These are phyloP conservation scores for Halcyon chelicuti DNA, from an alignment of 2,797 vertebrate species.

Conservation along the genomic window DNA sequence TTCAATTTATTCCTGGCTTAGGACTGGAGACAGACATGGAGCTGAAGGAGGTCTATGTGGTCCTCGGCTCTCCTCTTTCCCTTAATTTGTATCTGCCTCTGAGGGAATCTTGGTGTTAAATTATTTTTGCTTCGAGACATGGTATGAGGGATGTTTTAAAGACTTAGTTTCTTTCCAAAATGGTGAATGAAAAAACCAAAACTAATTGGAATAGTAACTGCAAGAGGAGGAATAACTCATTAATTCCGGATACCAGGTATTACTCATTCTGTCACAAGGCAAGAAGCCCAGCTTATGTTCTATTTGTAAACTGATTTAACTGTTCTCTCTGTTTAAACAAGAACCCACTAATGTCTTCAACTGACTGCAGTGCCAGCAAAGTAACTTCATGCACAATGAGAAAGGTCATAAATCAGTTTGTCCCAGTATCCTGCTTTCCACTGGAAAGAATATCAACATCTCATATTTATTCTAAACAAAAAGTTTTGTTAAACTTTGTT, in stretches of 20 bases:
- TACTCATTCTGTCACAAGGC: neutral
- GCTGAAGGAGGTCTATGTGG: neutral
- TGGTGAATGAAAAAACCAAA: neutral
- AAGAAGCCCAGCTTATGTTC: neutral
- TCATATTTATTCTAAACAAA: neutral
- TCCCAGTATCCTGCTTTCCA: neutral
- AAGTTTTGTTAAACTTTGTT: neutral
- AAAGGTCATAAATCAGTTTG: neutral
- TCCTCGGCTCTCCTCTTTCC: neutral
- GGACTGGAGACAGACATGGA: neutral
- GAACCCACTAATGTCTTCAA: fast-evolving
- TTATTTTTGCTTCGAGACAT: neutral
- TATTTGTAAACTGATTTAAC: neutral
- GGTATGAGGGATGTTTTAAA: neutral
- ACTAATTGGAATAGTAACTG: neutral
- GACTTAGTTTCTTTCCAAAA: neutral
- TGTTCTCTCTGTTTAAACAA: neutral
- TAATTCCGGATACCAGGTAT: neutral
- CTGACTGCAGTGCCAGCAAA: neutral
- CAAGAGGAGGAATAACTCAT: neutral
- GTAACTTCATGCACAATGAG: neutral
- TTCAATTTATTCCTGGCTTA: neutral
- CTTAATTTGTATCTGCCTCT: neutral
- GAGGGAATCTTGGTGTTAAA: neutral
- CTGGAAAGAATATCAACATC: neutral